Base-by-base conservation (phyloP, 92 coral and sea anemone genomes). In the Porites cylindrica region DNA sequence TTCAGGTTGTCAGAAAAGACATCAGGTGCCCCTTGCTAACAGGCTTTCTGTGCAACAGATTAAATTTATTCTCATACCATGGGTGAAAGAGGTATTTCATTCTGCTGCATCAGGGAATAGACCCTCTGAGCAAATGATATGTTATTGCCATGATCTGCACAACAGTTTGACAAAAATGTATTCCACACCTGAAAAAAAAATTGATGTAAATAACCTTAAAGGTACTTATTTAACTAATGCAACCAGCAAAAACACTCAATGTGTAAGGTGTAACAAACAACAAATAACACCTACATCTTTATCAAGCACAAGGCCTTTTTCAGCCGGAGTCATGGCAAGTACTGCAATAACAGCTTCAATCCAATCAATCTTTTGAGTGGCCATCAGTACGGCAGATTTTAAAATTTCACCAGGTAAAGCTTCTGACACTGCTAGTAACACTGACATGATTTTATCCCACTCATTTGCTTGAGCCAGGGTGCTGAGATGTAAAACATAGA, bases 41-140 rank as follows among this genome's bases (percentile, higher is more conserved):
- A 38, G 47, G 8, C 16, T 56, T 56, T 0, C 14, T 10, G 16
- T 56, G 4, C 4, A 56, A 56, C 16, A 56, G 13, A 56, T 56
- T 56, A 10, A 10, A 56, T 10, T 56, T 56, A 56, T 56, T 56
- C 14, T 43, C 84, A 43, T 82, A 94, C 98, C 98, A 90, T 85
- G 20, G 94, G 76, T 26, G 23, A 18, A 14, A 88, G 54, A 9
- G 93, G 90, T 10, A 90, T 66, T 20, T 74, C 72, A 77, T 70
- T 90, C 80, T 79, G 85, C 51, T 88, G 91, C 94, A 92, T 95
- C 82, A 93, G 72, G 11, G 69, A 32, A 19, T 20, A 81, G 43
- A 83, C 65, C 29, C 51, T 83, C 43, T 74, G 73, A 17, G 73
- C 71, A 73, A 74, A 64, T 3, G 52, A 74, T 14, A 53, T 29